Evolutionary conservation across 2,888 invertebrate species (phyloP), one percentile per base, ranked within the genome.

Genomic region (Dioctria rufipes): DNA sequence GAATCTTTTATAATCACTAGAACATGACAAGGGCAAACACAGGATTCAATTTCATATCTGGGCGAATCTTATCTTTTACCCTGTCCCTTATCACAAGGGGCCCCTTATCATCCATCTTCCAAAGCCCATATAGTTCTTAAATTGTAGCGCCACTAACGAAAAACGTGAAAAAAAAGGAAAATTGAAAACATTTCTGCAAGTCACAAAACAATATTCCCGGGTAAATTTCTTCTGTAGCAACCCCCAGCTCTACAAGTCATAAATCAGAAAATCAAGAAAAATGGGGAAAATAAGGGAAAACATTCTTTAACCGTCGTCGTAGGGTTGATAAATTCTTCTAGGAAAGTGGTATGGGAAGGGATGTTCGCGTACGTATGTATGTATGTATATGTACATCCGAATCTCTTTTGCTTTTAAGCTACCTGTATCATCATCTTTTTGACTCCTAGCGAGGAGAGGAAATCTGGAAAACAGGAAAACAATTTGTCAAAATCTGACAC

Each of bases 251-350:
- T 51, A 13, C 54, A 9, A 54, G 54, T 39, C 51, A 71, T 71
- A 71, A 71, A 71, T 71, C 71, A 71, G 71, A 54, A 71, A 71
- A 71, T 71, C 54, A 54, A 51, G 71, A 51, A 54, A 71, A 49
- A 49, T 42, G 11, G n/a, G 60, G 71, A 54, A 71, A 49, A 49
- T 42, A 60, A 5, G 3, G 11, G 60, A 60, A 60, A 67, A 54
- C 37, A 37, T 40, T 54, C 25, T n/a, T 54, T 71, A 67, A 42
- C 67, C 25, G 43, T 25, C n/a, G 60, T 8, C 60, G 5, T 8
- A 60, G 8, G 60, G 60, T 11, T 6, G 5, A 46, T 6, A 46
- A 46, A 60, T 11, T 11, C 11, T 60, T 60, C 60, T 25, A 25
- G 60, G 11, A 1, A 13, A 13, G 54, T 54, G 54, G 39, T n/a